phyloP scores from a whole-genome alignment of 2,113 vertebrate species.

The Alethe diademata region DNA sequence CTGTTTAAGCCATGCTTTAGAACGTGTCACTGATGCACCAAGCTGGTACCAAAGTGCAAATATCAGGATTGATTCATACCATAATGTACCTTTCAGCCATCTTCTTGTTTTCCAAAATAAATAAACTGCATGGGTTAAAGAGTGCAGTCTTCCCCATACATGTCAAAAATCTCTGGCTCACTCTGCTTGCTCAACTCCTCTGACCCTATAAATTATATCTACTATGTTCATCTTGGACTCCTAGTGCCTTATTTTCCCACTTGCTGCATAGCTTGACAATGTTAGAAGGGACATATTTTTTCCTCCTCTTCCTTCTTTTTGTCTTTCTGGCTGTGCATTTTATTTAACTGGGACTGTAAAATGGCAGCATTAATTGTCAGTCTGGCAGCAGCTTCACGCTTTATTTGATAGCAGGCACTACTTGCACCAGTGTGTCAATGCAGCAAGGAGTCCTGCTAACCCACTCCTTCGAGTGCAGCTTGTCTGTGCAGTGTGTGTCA shows the following conservation, averaged over 20 bases:
- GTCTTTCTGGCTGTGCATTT: neutral
- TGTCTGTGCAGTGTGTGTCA: neutral
- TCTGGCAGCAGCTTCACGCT: accelerated
- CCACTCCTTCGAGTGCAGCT: accelerated
- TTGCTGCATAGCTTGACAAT: neutral
- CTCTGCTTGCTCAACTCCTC: neutral
- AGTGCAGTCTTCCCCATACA: neutral
- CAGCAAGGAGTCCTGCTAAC: neutral
- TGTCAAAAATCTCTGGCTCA: neutral
- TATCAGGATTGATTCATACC: neutral
- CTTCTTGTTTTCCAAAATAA: neutral
- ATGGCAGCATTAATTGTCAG: neutral
- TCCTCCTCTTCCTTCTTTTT: neutral
- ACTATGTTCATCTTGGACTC: neutral
- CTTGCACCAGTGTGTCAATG: neutral
- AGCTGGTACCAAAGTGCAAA: neutral
- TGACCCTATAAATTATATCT: neutral
- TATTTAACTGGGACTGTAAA: neutral
- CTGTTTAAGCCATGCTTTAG: neutral
- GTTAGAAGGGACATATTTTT: neutral
- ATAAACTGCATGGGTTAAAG: neutral
- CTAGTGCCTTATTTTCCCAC: neutral
- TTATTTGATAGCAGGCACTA: neutral
- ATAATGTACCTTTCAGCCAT: neutral
- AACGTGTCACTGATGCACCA: neutral